These are phyloP conservation scores for Triops longicaudatus DNA, from an alignment of 1,140 invertebrate genomes.

Conservation along the genomic window DNA sequence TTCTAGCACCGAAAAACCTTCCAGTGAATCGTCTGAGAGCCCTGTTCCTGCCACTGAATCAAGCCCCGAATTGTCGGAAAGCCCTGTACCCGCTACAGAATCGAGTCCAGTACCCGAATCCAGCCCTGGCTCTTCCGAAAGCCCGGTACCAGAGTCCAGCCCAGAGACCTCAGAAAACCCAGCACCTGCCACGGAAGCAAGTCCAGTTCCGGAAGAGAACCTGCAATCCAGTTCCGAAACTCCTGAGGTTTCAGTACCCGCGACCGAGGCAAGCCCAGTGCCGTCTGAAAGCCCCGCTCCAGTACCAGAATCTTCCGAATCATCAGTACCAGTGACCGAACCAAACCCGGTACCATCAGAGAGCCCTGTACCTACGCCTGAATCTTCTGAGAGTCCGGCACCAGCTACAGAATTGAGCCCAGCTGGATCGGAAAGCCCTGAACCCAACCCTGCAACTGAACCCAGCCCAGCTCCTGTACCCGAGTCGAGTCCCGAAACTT, in stretches of 20 bases:
- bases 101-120: background rate
- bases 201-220: too few relatives aligned
- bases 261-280: background rate
- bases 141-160: background rate
- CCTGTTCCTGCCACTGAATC: background rate
- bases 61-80: background rate
- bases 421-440: background rate
- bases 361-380: background rate
- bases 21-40: background rate
- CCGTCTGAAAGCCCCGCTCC: background rate
- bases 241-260: too few relatives aligned
- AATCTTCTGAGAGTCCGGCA: background rate
- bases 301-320: background rate
- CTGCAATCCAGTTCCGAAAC: too few relatives aligned
- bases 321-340: background rate
- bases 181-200: background rate
- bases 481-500: background rate
- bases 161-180: background rate
- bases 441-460: background rate
- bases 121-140: background rate
- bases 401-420: background rate
- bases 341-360: background rate
- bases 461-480: background rate
- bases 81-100: background rate
- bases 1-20: background rate